Conservation (phyloP, 2,888 invertebrate species). For the Eulithis prunata region DNA sequence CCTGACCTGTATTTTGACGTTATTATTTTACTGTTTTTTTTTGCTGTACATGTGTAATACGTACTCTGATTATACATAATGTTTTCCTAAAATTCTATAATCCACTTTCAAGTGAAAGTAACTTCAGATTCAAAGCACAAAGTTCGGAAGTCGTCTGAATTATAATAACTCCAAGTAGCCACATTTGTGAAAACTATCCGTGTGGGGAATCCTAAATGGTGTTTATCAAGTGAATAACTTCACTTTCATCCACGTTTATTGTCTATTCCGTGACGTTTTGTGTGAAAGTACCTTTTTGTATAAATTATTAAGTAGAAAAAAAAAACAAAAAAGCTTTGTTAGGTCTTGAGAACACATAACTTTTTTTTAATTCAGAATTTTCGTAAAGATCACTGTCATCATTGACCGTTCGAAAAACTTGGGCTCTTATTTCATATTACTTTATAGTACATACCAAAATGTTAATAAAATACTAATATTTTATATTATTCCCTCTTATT, state of each 20-base stretch:
- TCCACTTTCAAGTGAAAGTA: slow-evolving; percentile 64
- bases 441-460: too few species aligned
- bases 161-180: slow-evolving; percentile 62
- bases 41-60: not conserved
- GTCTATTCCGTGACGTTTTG: slow-evolving; percentile 43
- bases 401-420: too few species aligned
- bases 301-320: slow-evolving; percentile 13
- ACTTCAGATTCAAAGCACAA: slow-evolving; percentile 56
- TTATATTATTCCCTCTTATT: too few species aligned
- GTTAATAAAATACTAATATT: too few species aligned
- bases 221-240: slow-evolving; percentile 40
- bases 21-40: too few species aligned
- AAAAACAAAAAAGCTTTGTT: not conserved
- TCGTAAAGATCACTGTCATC: too few species aligned
- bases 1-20: too few species aligned
- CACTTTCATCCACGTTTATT: slow-evolving; percentile 51
- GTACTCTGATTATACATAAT: not conserved
- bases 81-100: slow-evolving; percentile 4
- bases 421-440: too few species aligned
- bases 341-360: too few species aligned
- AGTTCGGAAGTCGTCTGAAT: slow-evolving; percentile 60
- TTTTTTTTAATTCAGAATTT: too few species aligned
- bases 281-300: slow-evolving; percentile 44
- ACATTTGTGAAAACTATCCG: slow-evolving; percentile 69
- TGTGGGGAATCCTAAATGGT: slow-evolving; percentile 63